phyloP scores from a whole-genome alignment of 2,797 vertebrate species.

The Trachops cirrhosus region DNA sequence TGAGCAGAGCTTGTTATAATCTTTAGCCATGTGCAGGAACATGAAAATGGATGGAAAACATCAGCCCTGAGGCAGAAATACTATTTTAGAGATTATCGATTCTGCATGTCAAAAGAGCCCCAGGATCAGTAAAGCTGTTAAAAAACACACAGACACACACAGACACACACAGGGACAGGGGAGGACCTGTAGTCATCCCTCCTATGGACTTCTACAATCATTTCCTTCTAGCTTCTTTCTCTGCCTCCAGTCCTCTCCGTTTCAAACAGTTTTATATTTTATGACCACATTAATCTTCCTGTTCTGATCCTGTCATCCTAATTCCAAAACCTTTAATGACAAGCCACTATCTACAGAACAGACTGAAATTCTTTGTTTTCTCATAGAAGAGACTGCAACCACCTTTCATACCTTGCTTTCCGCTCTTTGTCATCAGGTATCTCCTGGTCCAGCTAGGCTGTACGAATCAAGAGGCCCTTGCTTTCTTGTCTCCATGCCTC shows the following conservation, averaged over 20 bases:
- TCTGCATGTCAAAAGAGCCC: not conserved
- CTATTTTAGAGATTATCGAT: not conserved
- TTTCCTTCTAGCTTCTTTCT: not conserved
- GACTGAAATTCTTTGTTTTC: not conserved
- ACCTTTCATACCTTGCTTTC: not conserved
- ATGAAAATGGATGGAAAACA: not conserved
- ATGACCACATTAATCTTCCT: not conserved
- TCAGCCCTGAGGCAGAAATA: not conserved
- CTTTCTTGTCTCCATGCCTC: not conserved
- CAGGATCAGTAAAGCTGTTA: not conserved
- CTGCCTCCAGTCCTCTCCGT: not conserved
- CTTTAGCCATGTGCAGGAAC: not conserved
- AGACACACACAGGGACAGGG: not conserved
- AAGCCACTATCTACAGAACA: not conserved
- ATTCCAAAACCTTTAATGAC: not conserved
- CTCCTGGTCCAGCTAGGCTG: not conserved
- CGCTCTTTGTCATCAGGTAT: not conserved
- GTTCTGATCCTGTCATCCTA: not conserved
- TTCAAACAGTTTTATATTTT: conserved; percentile 19
- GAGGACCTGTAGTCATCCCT: not conserved
- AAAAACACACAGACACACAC: not conserved
- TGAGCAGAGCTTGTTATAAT: not conserved
- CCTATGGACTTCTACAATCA: not conserved
- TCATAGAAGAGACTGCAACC: not conserved
- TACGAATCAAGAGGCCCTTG: not conserved